Evolutionary conservation across 2,888 invertebrate genomes (phyloP), one percentile per base, ranked within the genome.

Genomic region (Anorthoa munda): DNA sequence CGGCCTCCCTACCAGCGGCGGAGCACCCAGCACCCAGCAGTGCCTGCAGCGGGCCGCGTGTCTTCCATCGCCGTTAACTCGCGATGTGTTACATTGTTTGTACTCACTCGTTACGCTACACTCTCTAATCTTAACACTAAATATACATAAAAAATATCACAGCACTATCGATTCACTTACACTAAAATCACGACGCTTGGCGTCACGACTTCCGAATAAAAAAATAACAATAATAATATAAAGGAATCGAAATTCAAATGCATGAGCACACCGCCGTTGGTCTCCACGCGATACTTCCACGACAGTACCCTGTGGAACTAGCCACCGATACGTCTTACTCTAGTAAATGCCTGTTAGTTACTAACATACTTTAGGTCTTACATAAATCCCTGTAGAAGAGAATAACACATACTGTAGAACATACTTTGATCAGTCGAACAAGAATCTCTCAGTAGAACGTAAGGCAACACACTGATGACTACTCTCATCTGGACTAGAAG

Each of bases 101-200:
- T 95, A 95, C 95, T 94, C 93, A 92, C 91, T 94, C 92, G 88
- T 93, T 91, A 80, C 93, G 88, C 93, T 93, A 93, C 93, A 89
- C 92, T 91, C 92, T 88, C 91, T 93, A 93, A 89, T 76, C 95
- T 95, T 95, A 95, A 87, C 88, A 89, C 93, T 95, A 95, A 93
- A 94, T 95, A 94, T 96, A 96, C 95, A 96, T 95, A 95, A 96
- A 86, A 95, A 96, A 96, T 96, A 96, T 96, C 96, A 96, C 96
- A 96, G 96, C 96, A 96, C 95, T 94, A 96, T 96, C 96, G 95
- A 95, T 96, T 95, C 95, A 92, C 96, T 96, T 96, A 96, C 93
- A 89, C 96, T 95, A 95, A 92, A 91, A 91, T 87, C 92, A 86
- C 89, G 89, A 91, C 93, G 96, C 96, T 95, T 93, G 86, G 96